Percentiles rank a stretch among this genome's conserved stretches.
Conservation (phyloP, 2,888 invertebrate genomes). For the Muschampia plurimacula region DNA sequence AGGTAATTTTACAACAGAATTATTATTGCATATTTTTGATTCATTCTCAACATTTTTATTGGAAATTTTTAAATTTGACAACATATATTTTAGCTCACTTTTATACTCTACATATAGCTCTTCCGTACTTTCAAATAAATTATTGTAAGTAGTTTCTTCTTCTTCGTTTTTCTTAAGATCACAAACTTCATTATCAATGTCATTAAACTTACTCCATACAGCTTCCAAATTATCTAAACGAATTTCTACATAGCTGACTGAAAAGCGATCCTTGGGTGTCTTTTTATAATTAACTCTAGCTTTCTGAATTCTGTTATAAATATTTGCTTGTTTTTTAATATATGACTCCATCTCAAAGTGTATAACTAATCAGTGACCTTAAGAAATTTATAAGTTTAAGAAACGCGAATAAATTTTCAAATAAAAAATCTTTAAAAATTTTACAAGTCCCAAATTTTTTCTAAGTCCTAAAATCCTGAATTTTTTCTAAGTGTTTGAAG, state of each 20-base stretch:
- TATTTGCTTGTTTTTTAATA: neutral
- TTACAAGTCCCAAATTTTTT: no score
- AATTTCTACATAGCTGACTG: slow-evolving; percentile 7
- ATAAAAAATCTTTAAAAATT: neutral
- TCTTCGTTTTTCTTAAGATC: neutral
- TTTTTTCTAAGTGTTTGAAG: neutral
- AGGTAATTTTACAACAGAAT: slow-evolving; percentile 31
- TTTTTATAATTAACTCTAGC: slow-evolving; percentile 18
- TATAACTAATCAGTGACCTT: neutral
- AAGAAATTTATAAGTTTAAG: neutral
- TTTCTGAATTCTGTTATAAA: neutral
- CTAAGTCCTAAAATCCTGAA: neutral
- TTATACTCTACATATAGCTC: slow-evolving; percentile 20
- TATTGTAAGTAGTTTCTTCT: neutral
- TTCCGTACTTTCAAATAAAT: slow-evolving; percentile 10
- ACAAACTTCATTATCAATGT: neutral
- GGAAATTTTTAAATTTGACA: slow-evolving; percentile 1
- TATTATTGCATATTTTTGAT: slow-evolving; percentile 21
- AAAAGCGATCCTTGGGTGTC: slow-evolving; percentile 19
- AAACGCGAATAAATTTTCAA: neutral
- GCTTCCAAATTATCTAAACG: slow-evolving; percentile 11
- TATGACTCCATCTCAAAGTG: neutral
- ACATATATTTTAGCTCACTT: neutral
- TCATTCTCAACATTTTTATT: neutral
- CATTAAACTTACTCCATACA: neutral